Conservation (phyloP, 2,113 vertebrate species). For the Dendropsophus ebraccatus region DNA sequence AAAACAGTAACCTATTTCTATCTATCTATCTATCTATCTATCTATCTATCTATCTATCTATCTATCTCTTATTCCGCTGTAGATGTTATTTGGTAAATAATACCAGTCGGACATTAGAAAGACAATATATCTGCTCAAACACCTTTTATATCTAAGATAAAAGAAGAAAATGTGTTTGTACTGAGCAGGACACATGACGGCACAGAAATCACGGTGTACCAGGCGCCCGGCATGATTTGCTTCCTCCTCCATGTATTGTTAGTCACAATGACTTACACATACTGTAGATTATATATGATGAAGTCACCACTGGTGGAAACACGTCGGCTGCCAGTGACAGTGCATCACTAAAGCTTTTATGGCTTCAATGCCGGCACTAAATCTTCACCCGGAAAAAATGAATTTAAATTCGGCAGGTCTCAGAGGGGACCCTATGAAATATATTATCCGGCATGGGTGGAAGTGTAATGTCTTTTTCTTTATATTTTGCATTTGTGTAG, state of each 20-base stretch:
- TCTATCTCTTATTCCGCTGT: too few relatives aligned
- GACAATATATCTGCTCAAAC: too few relatives aligned
- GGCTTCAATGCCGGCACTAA: constrained; percentile 60
- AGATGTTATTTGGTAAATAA: background rate
- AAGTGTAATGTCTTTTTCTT: constrained; percentile 65
- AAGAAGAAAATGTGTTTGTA: background rate
- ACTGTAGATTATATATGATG: constrained; percentile 39
- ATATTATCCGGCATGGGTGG: constrained; percentile 58
- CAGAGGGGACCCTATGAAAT: constrained; percentile 63
- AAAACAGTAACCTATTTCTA: too few relatives aligned
- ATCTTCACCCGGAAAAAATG: constrained; percentile 60
- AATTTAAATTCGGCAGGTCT: constrained; percentile 61
- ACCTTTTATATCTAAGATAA: too few relatives aligned
- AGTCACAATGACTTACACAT: constrained; percentile 12
- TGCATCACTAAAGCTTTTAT: constrained; percentile 62
- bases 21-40: too few relatives aligned
- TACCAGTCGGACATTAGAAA: too few relatives aligned
- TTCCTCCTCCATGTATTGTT: constrained; percentile 38
- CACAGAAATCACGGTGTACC: background rate
- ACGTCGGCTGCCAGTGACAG: constrained; percentile 59
- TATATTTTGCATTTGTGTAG: constrained; percentile 66
- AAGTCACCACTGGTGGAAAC: constrained; percentile 63
- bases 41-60: background rate
- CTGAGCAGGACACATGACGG: background rate
- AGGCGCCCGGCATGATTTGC: constrained; percentile 4